phyloP scores from a whole-genome alignment of 2,888 invertebrate species.

The Synanthedon andrenaeformis region DNA sequence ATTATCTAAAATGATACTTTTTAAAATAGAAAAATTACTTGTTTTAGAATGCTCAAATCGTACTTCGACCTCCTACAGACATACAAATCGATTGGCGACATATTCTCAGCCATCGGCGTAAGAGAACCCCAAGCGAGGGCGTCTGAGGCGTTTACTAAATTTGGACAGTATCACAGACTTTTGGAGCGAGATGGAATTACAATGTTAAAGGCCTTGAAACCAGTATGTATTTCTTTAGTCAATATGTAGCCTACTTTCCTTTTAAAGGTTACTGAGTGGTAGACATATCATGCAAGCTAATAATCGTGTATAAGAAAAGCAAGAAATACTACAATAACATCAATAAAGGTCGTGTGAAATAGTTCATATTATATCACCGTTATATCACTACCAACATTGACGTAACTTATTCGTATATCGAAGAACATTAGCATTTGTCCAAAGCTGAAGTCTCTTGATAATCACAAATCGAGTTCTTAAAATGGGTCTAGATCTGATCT shows the following conservation, averaged over 20 bases:
- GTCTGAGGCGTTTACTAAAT: slow-evolving; percentile 93
- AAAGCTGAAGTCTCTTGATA: no score
- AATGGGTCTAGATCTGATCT: no score
- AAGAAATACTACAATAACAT: no score
- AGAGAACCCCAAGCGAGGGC: slow-evolving; percentile 95
- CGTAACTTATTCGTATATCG: no score
- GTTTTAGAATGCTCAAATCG: slow-evolving; percentile 73
- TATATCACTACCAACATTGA: no score
- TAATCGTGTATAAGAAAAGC: no score
- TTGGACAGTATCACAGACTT: slow-evolving; percentile 93
- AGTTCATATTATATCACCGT: no score
- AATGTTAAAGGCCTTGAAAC: slow-evolving; percentile 91
- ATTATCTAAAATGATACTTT: no score
- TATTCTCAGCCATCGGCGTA: slow-evolving; percentile 94
- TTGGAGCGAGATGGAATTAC: slow-evolving; percentile 91
- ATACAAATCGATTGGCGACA: slow-evolving; percentile 92
- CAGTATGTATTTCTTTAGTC: slow-evolving; percentile 66
- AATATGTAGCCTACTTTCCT: background rate
- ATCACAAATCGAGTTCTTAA: no score
- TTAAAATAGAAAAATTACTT: background rate
- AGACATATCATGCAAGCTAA: slow-evolving; percentile 87
- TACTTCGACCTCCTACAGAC: slow-evolving; percentile 92
- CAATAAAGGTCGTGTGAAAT: no score
- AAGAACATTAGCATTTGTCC: no score
- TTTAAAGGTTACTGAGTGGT: slow-evolving; percentile 68